Evolutionary conservation across 2,888 invertebrate genomes (phyloP), one percentile per base, ranked within the genome.

Genomic region (Lasioglossum calceatum): DNA sequence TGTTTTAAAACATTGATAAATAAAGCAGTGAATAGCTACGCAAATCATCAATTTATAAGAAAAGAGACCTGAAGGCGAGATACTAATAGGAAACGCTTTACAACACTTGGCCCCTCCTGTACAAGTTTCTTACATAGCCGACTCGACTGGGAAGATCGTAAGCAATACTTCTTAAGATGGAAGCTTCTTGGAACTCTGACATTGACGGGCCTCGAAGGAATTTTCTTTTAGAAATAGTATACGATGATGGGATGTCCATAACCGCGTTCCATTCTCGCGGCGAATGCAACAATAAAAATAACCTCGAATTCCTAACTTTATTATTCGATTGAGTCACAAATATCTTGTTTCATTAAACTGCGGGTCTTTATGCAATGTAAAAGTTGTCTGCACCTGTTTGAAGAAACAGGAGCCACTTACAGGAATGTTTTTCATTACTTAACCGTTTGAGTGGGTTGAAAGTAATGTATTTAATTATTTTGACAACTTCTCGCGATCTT

Each of bases 141-240:
- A 64, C 64, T 64, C 32, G 54, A 39, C 54, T 16, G 39, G 39
- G 39, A 42, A 39, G 39, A 58, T 39, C 32, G 42, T 27, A 73
- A 61, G 76, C 50, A 27, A 27, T 64, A 32, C 64, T 64, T 64
- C 64, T 64, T 64, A 64, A 64, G 64, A 32, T 32, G 32, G 64
- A 74, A 36, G 58, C 67, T 80, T 42, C 54, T 54, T 2, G 54
- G 47, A 70, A 80, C 54, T 32, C 7, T 32, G 82, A 82, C 36
- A 3, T 42, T 64, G 32, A 39, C 39, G 39, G 70, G 23, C 36
- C 39, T n/a, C 39, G 70, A 23, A 32, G 32, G 36, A 75, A 75
- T 23, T 75, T 39, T 70, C 70, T 70, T 70, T 70, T 70, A 39
- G 70, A 27, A 27, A 27, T 39, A 39, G 70, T 39, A 70, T 70